A percentile compares a stretch with the other conserved stretches of the same genome.
Evolutionary conservation across 1,140 invertebrate species (phyloP).

Genomic region (Brachionus sp.): DNA sequence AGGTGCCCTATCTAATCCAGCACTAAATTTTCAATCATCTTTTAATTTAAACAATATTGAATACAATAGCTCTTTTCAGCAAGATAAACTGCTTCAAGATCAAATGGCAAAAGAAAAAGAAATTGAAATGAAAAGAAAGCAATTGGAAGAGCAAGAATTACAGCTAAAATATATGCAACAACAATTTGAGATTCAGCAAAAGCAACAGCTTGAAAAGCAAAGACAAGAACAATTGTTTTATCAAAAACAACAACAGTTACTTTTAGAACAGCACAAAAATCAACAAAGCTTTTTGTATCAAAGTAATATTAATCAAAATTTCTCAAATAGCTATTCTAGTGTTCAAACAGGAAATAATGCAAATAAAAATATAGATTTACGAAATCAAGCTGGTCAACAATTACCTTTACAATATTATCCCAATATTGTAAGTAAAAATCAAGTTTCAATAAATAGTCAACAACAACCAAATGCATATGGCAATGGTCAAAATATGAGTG

Average conservation of each 20-base stretch:
- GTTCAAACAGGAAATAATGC: neutral
- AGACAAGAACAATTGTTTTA: neutral
- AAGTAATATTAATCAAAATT: neutral
- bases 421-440: no score
- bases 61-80: neutral
- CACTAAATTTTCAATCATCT: neutral
- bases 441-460: neutral
- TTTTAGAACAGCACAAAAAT: conserved; percentile 8
- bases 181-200: conserved; percentile 6
- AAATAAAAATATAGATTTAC: no score
- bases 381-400: no score
- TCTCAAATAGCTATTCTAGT: no score
- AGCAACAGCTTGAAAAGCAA: neutral
- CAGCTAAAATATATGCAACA: conserved; percentile 20
- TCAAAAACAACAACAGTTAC: conserved; percentile 13
- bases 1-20: neutral
- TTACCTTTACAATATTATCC: no score
- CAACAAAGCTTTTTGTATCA: neutral
- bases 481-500: neutral
- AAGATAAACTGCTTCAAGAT: neutral
- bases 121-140: neutral
- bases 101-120: neutral
- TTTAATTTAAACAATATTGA: neutral
- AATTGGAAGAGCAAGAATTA: neutral
- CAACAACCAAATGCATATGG: neutral